Base-by-base conservation (phyloP, 2,888 invertebrate species). In the Lasioglossum lativentre region DNA sequence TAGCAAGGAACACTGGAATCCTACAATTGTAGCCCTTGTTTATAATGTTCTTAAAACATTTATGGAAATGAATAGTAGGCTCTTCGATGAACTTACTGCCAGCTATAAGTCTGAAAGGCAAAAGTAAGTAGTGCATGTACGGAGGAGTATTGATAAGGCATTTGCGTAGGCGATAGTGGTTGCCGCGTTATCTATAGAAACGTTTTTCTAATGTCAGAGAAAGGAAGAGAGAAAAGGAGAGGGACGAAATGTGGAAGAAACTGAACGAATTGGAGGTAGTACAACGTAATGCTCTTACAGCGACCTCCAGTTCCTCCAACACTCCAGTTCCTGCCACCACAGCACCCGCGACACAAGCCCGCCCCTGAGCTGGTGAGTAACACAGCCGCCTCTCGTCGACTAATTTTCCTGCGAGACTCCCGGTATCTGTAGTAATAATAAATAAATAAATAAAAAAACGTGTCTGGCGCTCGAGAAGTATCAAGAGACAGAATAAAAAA, bases 1-100 rank as follows among this genome's bases (percentile, higher is more conserved):
- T 96, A 99, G 99, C 95, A 99, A 99, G 96, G 99, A 99, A 96
- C 99, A 99, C 96, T 99, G 99, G 99, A 99, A 99, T 96, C 99
- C 99, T 96, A 99, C 99, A 90, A 99, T 99, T 94, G 98, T 99
- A 92, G 99, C 99, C 86, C 97, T 99, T 94, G 99, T 99, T 93
- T 99, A 99, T 96, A 99, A 99, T 96, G 99, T 99, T 95, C 97
- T 99, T 94, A 99, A 99, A 96, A 98, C 99, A 82, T 99, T 99
- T 96, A 99, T 99, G 99, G 99, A 99, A 96, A 99, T 99, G 99
- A 99, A 99, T 96, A 99, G 99, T 95, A 99, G 99, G 96, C 97
- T 99, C 92, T 99, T 99, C 95, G 99, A 99, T 95, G 99, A 99
- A 96, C 97, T 99, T 95, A 98, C 99, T 95, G 98, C 99, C 94